Percentiles rank a stretch among this genome's conserved stretches.
Conservation (phyloP, 2,113 vertebrate species). For the Glaucidium brasilianum region DNA sequence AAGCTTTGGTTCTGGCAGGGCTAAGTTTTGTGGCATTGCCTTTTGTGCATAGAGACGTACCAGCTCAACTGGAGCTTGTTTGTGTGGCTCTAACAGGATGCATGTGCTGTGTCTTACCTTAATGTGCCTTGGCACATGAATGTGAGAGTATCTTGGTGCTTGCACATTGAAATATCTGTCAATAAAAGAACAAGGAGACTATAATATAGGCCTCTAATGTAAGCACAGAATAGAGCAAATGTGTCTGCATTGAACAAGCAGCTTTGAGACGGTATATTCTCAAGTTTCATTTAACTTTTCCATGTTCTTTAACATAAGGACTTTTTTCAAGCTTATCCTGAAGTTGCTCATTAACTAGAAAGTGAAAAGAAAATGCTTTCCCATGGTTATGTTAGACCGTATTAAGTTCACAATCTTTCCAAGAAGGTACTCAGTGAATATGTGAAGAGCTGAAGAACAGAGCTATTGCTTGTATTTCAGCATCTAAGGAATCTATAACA, state of each 20-base stretch:
- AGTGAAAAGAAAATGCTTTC: neutral
- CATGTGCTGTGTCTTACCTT: neutral
- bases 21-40: neutral
- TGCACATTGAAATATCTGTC: neutral
- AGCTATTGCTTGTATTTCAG: neutral
- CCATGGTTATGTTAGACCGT: neutral
- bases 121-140: neutral
- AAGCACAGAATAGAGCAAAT: neutral
- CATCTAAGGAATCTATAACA: neutral
- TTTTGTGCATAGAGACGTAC: neutral
- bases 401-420: neutral
- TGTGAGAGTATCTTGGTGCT: neutral
- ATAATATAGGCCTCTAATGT: neutral
- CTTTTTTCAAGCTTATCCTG: neutral
- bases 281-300: neutral
- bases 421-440: neutral
- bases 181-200: neutral
- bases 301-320: neutral
- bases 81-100: neutral
- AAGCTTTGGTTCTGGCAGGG: neutral
- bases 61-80: neutral
- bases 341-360: slow-evolving; percentile 22
- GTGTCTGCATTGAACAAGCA: neutral
- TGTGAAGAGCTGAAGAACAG: neutral
- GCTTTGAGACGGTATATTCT: neutral